These are phyloP conservation scores for Tinamus guttatus DNA, from an alignment of 2,113 vertebrate genomes.

Conservation along the genomic window DNA sequence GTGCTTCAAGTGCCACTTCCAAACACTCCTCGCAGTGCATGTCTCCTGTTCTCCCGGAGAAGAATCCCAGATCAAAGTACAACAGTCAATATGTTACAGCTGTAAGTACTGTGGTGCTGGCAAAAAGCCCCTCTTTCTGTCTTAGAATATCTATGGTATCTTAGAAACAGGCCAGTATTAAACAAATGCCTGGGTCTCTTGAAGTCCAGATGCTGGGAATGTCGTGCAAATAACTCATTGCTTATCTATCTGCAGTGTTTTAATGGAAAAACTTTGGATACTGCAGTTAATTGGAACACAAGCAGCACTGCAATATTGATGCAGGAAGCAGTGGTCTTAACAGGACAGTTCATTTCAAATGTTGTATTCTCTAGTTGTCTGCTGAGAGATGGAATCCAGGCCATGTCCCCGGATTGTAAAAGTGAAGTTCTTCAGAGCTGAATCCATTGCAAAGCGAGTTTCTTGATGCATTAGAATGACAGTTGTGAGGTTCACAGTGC, in stretches of 20 bases:
- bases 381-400: no score
- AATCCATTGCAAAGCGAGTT: neutral
- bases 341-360: neutral
- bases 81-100: conserved; percentile 77
- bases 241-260: neutral
- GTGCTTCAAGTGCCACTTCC: conserved; percentile 63
- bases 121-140: neutral
- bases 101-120: conserved; percentile 62
- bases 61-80: conserved; percentile 66
- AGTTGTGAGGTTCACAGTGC: neutral
- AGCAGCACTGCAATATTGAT: neutral
- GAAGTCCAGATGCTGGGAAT: neutral
- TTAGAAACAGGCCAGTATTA: neutral
- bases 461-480: neutral
- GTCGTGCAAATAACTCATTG: neutral
- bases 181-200: neutral
- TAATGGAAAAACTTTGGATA: no score
- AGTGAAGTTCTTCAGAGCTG: neutral
- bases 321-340: neutral
- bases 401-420: neutral
- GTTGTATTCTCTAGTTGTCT: no score
- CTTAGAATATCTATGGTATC: neutral
- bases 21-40: conserved; percentile 51
- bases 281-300: neutral
- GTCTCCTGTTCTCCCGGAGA: conserved; percentile 70